Base-by-base conservation (phyloP, 2,888 invertebrate genomes). In the Perizoma flavofasciatum region DNA sequence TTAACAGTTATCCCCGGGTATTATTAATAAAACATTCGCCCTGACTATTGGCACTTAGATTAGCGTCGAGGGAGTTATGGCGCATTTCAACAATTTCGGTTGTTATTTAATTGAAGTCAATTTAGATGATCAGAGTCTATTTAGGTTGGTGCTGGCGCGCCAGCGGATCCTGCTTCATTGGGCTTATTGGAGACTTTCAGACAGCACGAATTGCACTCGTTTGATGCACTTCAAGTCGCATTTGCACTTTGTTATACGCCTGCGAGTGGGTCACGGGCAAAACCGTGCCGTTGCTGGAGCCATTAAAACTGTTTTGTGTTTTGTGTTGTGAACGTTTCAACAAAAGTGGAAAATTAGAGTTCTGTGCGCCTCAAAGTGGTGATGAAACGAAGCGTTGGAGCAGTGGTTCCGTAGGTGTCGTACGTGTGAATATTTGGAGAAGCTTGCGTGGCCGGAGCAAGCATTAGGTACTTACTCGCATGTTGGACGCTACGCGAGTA, bases 41-140 rank as follows among this genome's bases (percentile, higher is more conserved):
- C 90, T 87, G 83, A 84, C 89, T 92, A 92, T 92, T 89, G 90
- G 91, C 91, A 90, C 88, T 91, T 90, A 92, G 92, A 92, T 92
- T 91, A 92, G 81, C 88, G 87, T 75, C 80, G 92, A 90, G 92
- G 91, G 92, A 89, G 92, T 89, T 89, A 92, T 90, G 90, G 90
- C 91, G 90, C 91, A 90, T 92, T 92, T 91, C 90, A 92, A 91
- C 92, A 91, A 92, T 91, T 92, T 92, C 91, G 91, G 92, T 92
- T 91, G 92, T 92, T 92, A 92, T 92, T 92, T 92, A 92, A 92
- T 92, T 92, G 92, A 92, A 92, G 91, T 91, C 92, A 92, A 92
- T 92, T 92, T 91, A 92, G 91, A 92, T 91, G 92, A 92, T 92
- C 92, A 92, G 91, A 92, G 90, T 92, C 92, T 92, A 92, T 92